Conservation (phyloP, 2,888 invertebrate genomes). For the Mantis religiosa region DNA sequence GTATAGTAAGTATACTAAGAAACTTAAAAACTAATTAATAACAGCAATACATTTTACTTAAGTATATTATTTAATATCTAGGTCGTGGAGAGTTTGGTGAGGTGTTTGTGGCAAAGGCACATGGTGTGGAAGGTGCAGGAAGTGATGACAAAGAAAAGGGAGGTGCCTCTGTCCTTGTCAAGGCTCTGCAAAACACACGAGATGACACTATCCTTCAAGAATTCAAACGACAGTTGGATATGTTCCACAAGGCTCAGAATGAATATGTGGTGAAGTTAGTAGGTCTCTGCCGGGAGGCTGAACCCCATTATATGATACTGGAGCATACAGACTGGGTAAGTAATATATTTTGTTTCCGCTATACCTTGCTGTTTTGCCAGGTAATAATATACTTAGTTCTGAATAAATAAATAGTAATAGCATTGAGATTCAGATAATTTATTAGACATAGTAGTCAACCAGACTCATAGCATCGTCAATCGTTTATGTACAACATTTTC, state of each 20-base stretch:
- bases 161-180: constrained; percentile 62
- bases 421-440: too few relatives aligned
- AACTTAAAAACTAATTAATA: neutral
- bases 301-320: constrained; percentile 83
- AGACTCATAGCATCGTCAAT: too few relatives aligned
- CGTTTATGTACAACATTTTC: too few relatives aligned
- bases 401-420: too few relatives aligned
- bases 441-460: too few relatives aligned
- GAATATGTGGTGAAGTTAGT: constrained; percentile 73
- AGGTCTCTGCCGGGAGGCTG: constrained; percentile 76
- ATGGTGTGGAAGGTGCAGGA: constrained; percentile 39
- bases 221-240: constrained; percentile 83
- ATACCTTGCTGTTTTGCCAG: too few relatives aligned
- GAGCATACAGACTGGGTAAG: constrained; percentile 92
- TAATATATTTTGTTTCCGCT: neutral
- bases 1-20: neutral
- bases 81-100: constrained; percentile 92
- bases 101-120: constrained; percentile 71
- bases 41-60: neutral
- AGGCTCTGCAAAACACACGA: constrained; percentile 69
- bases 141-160: constrained; percentile 45
- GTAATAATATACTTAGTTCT: too few relatives aligned
- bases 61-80: constrained; percentile 37
- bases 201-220: constrained; percentile 76
- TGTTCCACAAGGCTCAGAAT: constrained; percentile 79